Evolutionary conservation across 1,140 invertebrate species (phyloP), one percentile per base, ranked within the genome.

Genomic region (Aphis gossypii): DNA sequence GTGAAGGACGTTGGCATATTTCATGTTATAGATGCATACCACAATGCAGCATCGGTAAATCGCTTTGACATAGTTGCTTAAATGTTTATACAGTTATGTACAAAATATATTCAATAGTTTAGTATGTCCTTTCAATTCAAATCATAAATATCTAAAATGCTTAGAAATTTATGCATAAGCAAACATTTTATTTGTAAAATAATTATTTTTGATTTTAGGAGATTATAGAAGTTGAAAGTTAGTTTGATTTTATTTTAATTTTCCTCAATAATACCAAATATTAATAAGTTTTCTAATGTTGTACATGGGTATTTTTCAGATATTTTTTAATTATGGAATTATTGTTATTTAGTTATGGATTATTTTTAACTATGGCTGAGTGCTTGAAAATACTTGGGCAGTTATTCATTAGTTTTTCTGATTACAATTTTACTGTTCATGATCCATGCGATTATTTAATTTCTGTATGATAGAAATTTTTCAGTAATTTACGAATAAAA

Each of bases 121-220:
- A 5, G 4, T 18, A 18, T 30, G 56, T 60, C 2, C 4, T 5
- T 4, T 4, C 1, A 0, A n/a, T n/a, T 76, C 2, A 7, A n/a
- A 76, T 76, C 14, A 14, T 76, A 14, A 18, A n/a, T 18, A 14
- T 18, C n/a, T 76, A 76, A 76, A 18, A 76, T 76, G 14, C n/a
- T 76, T 18, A 76, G 30, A 76, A 3, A n/a, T n/a, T 76, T 76
- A 35, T 76, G n/a, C 60, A 76, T n/a, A 18, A n/a, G 4, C 30
- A 18, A 18, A 2, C 3, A n/a, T 76, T 76, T 76, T 76, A 5
- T 76, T 76, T 76, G 30, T 18, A 30, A 76, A 76, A n/a, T 23
- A 76, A 18, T 68, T 11, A 41, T 3, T 41, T 41, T 41, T 41
- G 38, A 41, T 18, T 76, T 76, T 76, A 35, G 30, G 14, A 76